Evolutionary conservation across 2,113 vertebrate species (phyloP).

Genomic region (Aplodontia rufa): DNA sequence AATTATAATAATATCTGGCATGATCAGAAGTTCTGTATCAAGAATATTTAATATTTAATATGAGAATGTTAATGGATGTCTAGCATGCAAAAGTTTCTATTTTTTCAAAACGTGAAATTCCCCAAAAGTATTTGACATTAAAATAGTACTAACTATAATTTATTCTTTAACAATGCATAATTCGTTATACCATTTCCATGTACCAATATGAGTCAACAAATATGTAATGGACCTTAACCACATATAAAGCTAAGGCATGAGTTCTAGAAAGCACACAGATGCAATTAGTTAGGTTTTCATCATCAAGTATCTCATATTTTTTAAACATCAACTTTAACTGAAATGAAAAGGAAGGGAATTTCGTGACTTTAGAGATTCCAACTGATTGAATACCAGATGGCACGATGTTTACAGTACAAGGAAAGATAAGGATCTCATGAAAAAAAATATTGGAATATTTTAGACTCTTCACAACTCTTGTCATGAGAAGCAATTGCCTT

Average conservation of each 20-base stretch:
- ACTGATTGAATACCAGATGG: background rate
- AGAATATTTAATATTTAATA: constrained; percentile 1
- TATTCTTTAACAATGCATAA: background rate
- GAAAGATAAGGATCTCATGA: background rate
- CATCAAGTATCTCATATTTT: background rate
- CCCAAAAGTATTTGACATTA: background rate
- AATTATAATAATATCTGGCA: constrained; percentile 2
- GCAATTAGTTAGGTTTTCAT: background rate
- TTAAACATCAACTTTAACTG: background rate
- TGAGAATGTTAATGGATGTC: background rate
- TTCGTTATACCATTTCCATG: background rate
- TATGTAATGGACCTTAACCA: background rate
- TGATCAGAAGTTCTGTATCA: constrained; percentile 8
- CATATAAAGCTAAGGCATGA: background rate
- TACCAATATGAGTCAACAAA: background rate
- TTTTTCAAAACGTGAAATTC: constrained; percentile 27
- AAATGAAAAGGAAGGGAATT: background rate
- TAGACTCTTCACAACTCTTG: background rate
- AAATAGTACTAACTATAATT: background rate
- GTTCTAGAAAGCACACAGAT: background rate
- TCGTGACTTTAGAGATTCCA: background rate
- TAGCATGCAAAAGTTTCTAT: background rate
- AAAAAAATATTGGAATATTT: background rate
- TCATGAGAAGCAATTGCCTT: background rate
- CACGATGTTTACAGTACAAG: background rate